A percentile compares a stretch with the other conserved stretches of the same genome.
phyloP scores from a whole-genome alignment of 2,888 invertebrate species.

The Heliconius ismenius region DNA sequence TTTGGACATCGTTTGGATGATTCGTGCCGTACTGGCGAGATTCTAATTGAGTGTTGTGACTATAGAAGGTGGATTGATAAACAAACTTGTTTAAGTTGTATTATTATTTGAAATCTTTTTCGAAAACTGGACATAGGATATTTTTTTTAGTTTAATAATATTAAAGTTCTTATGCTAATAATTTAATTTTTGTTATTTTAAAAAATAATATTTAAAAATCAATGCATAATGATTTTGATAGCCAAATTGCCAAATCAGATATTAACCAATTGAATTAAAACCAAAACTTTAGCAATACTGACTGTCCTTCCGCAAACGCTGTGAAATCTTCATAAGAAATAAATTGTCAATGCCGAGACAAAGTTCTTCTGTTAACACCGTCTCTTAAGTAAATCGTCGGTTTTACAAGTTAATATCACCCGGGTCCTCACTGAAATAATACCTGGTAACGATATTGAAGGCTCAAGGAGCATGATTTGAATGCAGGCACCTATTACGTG shows the following conservation, averaged over 20 bases:
- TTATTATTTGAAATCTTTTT: conserved; percentile 1
- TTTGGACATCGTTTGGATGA: conserved; percentile 63
- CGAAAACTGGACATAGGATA: background rate
- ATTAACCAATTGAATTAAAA: background rate
- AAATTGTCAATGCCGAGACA: conserved; percentile 79
- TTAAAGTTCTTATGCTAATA: background rate
- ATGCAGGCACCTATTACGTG: conserved; percentile 66
- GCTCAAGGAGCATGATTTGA: conserved; percentile 59
- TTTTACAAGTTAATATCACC: conserved; percentile 78
- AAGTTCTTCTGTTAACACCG: conserved; percentile 76
- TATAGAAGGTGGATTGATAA: background rate
- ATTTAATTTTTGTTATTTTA: background rate
- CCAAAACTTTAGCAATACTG: conserved; percentile 36
- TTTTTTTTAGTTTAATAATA: background rate
- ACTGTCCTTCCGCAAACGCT: conserved; percentile 59
- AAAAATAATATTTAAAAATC: background rate
- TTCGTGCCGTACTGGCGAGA: conserved; percentile 49
- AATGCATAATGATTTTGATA: background rate
- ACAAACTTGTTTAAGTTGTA: background rate
- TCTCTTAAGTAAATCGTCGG: conserved; percentile 78
- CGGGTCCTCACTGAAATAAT: conserved; percentile 71
- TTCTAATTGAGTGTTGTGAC: conserved; percentile 23
- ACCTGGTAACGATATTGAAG: conserved; percentile 72
- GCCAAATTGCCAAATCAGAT: background rate
- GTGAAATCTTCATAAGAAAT: conserved; percentile 78